phyloP scores from a whole-genome alignment of 1,140 invertebrate genomes.

The Hetaerina americana region DNA sequence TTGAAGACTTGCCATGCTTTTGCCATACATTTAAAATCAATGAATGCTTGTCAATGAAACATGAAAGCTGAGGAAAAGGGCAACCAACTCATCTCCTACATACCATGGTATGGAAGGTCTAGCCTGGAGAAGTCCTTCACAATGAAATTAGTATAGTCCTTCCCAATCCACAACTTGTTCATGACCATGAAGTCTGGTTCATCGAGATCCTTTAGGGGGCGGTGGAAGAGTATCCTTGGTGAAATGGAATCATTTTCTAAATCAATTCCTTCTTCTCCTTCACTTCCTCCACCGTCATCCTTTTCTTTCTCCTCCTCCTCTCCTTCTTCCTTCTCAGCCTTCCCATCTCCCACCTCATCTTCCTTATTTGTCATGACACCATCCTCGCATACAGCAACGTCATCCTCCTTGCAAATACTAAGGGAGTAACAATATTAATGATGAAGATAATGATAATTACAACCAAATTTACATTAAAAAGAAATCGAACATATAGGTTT shows the following conservation, averaged over 20 bases:
- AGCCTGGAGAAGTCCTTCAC: conserved; percentile 92
- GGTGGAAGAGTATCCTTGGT: no score
- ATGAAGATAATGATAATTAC: no score
- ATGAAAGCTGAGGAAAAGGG: neutral
- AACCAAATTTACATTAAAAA: no score
- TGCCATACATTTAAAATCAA: neutral
- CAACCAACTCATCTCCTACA: conserved; percentile 16
- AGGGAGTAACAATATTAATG: no score
- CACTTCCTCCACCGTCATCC: conserved; percentile 21
- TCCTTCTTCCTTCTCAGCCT: conserved; percentile 32
- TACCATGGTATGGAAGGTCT: conserved; percentile 74
- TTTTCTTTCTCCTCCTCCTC: conserved; percentile 26
- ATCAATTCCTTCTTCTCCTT: neutral
- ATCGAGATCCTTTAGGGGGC: no score
- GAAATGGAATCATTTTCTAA: no score
- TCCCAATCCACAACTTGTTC: conserved; percentile 82
- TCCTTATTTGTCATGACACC: no score
- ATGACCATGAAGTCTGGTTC: neutral
- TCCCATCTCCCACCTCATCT: conserved; percentile 35
- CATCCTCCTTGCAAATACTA: no score
- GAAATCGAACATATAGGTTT: no score
- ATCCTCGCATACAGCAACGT: no score
- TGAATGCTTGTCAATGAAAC: neutral
- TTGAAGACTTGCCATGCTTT: neutral
- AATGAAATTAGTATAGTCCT: conserved; percentile 97